Percentiles rank a stretch among this genome's conserved stretches.
These are phyloP conservation scores for Gadus macrocephalus DNA, from an alignment of 2,113 vertebrate species.

Conservation along the genomic window DNA sequence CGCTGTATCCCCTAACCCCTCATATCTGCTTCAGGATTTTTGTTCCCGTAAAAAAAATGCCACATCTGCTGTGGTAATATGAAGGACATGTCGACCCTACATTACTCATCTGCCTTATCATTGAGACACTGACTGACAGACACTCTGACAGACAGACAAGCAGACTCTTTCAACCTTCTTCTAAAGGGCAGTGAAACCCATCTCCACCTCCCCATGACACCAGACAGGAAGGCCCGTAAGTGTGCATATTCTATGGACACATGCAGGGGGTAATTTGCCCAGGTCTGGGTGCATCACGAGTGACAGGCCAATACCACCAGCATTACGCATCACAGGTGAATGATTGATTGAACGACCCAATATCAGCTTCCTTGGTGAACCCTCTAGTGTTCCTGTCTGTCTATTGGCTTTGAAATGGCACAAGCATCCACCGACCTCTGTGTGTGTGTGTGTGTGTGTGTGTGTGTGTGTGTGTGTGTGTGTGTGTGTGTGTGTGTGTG, in stretches of 20 bases:
- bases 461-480: too few species aligned
- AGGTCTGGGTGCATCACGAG: too few species aligned
- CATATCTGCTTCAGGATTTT: conserved; percentile 29
- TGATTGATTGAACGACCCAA: too few species aligned
- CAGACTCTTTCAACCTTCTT: neutral
- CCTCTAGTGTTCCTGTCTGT: too few species aligned
- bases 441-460: too few species aligned
- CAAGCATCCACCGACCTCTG: too few species aligned
- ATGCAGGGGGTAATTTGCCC: too few species aligned
- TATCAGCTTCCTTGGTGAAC: too few species aligned
- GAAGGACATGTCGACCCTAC: conserved; percentile 36
- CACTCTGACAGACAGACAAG: conserved; percentile 4
- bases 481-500: too few species aligned
- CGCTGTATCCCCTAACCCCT: neutral
- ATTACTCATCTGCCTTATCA: conserved; percentile 33
- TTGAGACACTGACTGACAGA: conserved; percentile 14
- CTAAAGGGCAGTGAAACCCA: conserved; percentile 3
- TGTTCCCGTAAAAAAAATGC: conserved; percentile 2
- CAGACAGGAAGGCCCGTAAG: neutral
- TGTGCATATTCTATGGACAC: neutral
- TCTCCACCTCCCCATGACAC: conserved; percentile 1
- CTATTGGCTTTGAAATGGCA: too few species aligned
- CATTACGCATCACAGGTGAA: too few species aligned
- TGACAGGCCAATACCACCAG: too few species aligned
- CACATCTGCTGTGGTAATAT: conserved; percentile 41